These are phyloP conservation scores for Scomber colias DNA, from an alignment of 2,113 vertebrate genomes.

Conservation along the genomic window DNA sequence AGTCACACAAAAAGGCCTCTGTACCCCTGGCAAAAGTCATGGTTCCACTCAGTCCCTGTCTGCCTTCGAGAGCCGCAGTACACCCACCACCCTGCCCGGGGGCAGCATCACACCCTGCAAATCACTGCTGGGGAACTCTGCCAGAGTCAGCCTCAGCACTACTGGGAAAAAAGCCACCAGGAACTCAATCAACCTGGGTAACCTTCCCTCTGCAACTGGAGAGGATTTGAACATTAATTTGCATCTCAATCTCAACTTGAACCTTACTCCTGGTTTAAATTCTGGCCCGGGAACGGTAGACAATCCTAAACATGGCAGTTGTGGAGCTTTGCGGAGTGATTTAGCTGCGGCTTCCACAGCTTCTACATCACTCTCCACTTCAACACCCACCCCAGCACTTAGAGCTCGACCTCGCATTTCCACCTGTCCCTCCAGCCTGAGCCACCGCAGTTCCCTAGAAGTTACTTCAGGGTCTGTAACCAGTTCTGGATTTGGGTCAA, in stretches of 20 bases:
- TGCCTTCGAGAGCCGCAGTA: conserved; percentile 78
- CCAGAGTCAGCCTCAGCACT: conserved; percentile 79
- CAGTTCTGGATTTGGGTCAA: conserved; percentile 68
- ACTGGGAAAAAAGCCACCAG: conserved; percentile 81
- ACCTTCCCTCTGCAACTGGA: conserved; percentile 85
- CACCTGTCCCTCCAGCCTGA: conserved; percentile 84
- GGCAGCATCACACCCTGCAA: conserved; percentile 79
- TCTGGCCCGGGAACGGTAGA: conserved; percentile 66
- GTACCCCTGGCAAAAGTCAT: conserved; percentile 71
- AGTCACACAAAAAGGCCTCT: conserved; percentile 41
- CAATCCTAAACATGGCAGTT: conserved; percentile 68
- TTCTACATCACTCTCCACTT: conserved; percentile 72
- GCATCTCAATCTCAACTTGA: conserved; percentile 85
- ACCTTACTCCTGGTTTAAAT: conserved; percentile 79
- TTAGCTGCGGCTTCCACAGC: conserved; percentile 59
- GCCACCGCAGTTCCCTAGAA: conserved; percentile 85
- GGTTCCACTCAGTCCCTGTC: conserved; percentile 83
- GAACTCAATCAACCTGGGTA: conserved; percentile 87
- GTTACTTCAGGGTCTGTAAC: conserved; percentile 64
- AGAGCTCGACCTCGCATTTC: conserved; percentile 86
- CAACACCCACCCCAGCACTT: conserved; percentile 78
- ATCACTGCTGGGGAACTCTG: conserved; percentile 83
- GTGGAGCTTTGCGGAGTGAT: conserved; percentile 70
- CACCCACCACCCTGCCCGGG: conserved; percentile 62
- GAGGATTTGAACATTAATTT: conserved; percentile 86